Evolutionary conservation across 2,888 invertebrate species (phyloP).

Genomic region (Pediacus dermestoides): DNA sequence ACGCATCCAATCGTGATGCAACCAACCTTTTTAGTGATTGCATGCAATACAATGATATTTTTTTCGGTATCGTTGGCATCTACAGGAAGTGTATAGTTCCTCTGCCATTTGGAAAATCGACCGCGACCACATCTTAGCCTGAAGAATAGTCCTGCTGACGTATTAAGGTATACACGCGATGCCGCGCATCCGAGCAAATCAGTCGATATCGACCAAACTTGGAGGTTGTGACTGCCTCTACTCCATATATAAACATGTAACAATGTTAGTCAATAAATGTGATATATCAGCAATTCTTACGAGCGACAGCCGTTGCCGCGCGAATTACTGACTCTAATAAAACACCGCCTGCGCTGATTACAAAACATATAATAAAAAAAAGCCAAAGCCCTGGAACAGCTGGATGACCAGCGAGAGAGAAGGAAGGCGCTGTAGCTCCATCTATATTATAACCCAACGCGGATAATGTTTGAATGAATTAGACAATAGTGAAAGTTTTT

Average conservation of each 20-base stretch:
- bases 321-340: constrained; percentile 44
- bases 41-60: not conserved
- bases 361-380: constrained; percentile 42
- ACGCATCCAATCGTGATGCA: no score
- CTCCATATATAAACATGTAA: constrained; percentile 38
- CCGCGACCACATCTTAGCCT: constrained; percentile 1
- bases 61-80: not conserved
- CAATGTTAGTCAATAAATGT: constrained; percentile 46
- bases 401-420: constrained; percentile 16
- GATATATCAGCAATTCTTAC: constrained; percentile 44
- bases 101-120: constrained; percentile 3
- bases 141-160: constrained; percentile 14
- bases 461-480: constrained; percentile 4
- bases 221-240: constrained; percentile 13
- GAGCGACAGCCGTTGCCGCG: constrained; percentile 41
- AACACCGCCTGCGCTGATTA: constrained; percentile 46
- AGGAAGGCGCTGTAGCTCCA: not conserved
- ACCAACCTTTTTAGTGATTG: no score
- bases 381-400: no score
- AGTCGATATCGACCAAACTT: constrained; percentile 31
- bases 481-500: constrained; percentile 5
- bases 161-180: constrained; percentile 20
- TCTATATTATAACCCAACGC: not conserved
- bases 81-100: constrained; percentile 3
- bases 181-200: constrained; percentile 22